Conservation (phyloP, 2,888 invertebrate species). For the Andrena minutula region DNA sequence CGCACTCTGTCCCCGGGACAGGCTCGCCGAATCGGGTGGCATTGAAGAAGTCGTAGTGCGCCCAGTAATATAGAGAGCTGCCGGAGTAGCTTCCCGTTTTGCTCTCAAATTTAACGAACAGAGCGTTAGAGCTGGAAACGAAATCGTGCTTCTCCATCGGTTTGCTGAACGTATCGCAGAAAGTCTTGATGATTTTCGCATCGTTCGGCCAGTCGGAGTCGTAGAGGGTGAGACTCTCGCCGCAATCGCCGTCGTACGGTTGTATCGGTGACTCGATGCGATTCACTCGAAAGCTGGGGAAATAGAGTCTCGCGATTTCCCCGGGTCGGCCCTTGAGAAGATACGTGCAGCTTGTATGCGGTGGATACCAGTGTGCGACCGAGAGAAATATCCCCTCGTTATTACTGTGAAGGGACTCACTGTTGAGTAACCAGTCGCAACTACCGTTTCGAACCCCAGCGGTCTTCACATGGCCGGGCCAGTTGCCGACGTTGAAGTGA, state of each 20-base stretch:
- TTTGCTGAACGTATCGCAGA: conserved; percentile 96
- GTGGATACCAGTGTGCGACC: conserved; percentile 97
- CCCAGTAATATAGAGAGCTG: conserved; percentile 97
- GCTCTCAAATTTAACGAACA: conserved; percentile 95
- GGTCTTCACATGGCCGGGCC: conserved; percentile 96
- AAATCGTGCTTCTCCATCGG: conserved; percentile 98
- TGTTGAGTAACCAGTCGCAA: conserved; percentile 95
- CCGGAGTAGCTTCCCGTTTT: conserved; percentile 97
- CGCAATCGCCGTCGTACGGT: conserved; percentile 95
- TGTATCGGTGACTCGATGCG: conserved; percentile 95
- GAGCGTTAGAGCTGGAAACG: conserved; percentile 94
- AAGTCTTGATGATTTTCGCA: conserved; percentile 95
- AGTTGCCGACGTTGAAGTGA: conserved; percentile 97
- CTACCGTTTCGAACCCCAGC: conserved; percentile 94
- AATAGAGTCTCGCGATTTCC: conserved; percentile 95
- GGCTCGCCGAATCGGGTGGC: conserved; percentile 94
- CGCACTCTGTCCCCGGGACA: conserved; percentile 92
- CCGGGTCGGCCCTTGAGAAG: conserved; percentile 94
- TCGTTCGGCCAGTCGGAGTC: conserved; percentile 96
- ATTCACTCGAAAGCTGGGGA: conserved; percentile 96
- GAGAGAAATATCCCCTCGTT: conserved; percentile 96
- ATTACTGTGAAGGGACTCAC: conserved; percentile 92
- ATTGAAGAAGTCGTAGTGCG: conserved; percentile 97
- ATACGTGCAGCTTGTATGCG: conserved; percentile 96
- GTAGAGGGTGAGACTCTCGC: conserved; percentile 95